Base-by-base conservation (phyloP, 2,888 invertebrate species). In the Eumerus sabulonum region DNA sequence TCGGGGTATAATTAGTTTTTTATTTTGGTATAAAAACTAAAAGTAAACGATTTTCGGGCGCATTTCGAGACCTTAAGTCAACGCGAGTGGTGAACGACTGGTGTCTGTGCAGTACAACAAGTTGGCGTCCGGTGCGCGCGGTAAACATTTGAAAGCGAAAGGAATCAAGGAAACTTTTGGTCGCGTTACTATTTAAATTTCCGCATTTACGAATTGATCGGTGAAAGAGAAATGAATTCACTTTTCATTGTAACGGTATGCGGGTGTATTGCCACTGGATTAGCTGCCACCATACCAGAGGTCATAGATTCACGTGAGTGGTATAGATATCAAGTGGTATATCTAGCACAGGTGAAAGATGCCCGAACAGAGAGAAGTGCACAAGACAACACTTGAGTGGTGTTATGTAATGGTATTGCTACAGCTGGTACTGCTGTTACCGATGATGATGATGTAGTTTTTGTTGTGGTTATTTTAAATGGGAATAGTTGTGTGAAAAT, bases 31-130 rank as follows among this genome's bases (percentile, higher is more conserved):
- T 84, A 84, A 85, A 88, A 87, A 85, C 85, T 87, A 87, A 87
- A 88, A 87, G 86, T 87, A 87, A 87, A 86, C 84, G 85, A 85
- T 79, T 84, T 85, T 83, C 85, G 85, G 83, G 84, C 84, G 85
- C 86, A 87, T 86, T 87, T 84, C 83, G 85, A 87, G 86, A 86
- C 87, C 87, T 86, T 85, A 86, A 85, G 84, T 84, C 83, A 83
- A 83, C 84, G 42, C 62, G 57, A 53, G 66, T 56, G 60, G 54
- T 40, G 51, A 44, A 63, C 57, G 38, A 63, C 57, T 2, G 42
- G 35, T 51, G 12, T 42, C 27, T 42, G 13, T n/a, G 18, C 14
- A 47, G 38, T 47, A 38, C 45, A 40, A 47, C 18, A 17, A 42
- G 9, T 40, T 36, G 35, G 63, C 45, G 40, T 68, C 48, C 35